A percentile compares a stretch with the other conserved stretches of the same genome.
These are phyloP conservation scores for Cheilosia vulpina DNA, from an alignment of 2,888 invertebrate species.

Conservation along the genomic window DNA sequence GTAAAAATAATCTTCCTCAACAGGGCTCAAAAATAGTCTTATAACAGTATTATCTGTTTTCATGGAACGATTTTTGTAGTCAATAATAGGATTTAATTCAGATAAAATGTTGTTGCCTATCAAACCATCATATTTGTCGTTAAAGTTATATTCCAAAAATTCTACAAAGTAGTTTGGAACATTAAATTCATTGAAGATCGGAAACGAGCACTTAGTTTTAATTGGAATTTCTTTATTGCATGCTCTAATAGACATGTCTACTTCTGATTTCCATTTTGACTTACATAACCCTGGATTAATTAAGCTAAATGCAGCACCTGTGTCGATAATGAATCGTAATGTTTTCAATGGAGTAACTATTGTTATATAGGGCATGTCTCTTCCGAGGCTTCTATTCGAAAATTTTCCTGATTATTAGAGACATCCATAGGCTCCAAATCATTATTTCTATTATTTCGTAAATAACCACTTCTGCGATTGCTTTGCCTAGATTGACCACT, in stretches of 20 bases:
- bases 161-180: background rate
- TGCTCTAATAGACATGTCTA: background rate
- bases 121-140: slow-evolving; percentile 3
- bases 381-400: slow-evolving; percentile 4
- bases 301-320: slow-evolving; percentile 2
- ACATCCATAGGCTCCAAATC: no score
- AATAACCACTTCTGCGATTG: no score
- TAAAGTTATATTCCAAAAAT: slow-evolving; percentile 1
- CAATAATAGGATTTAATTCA: background rate
- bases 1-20: background rate
- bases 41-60: background rate
- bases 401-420: no score
- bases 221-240: background rate
- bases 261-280: slow-evolving; percentile 5
- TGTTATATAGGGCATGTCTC: slow-evolving; percentile 13
- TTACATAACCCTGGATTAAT: slow-evolving; percentile 3
- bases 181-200: slow-evolving; percentile 3
- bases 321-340: background rate
- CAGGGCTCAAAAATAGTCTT: background rate
- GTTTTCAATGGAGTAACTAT: background rate
- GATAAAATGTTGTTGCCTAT: slow-evolving; percentile 20
- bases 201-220: slow-evolving; percentile 1
- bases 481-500: no score
- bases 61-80: background rate
- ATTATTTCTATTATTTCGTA: no score